These are phyloP conservation scores for Spodoptera frugiperda DNA, from an alignment of 1,140 invertebrate species.

Conservation along the genomic window DNA sequence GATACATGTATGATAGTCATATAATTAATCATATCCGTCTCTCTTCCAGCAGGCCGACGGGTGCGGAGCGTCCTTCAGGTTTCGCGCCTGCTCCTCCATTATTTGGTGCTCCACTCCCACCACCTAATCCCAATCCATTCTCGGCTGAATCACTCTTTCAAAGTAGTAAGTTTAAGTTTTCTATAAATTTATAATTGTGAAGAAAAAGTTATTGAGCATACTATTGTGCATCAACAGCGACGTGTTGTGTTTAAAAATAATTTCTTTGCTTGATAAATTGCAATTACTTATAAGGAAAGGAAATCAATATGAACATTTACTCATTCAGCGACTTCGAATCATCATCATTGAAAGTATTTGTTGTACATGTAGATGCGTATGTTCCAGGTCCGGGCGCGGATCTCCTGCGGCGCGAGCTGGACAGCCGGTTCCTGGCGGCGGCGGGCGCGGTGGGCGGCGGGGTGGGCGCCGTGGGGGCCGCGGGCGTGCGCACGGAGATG, in stretches of 20 bases:
- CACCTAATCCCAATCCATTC: constrained; percentile 92
- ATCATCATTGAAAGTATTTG: no score
- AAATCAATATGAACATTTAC: no score
- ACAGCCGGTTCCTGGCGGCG: constrained; percentile 93
- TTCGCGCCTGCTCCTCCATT: constrained; percentile 86
- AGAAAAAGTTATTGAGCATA: no score
- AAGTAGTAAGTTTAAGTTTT: constrained; percentile 88
- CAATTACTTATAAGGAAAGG: no score
- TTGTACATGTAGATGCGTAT: constrained; percentile 12
- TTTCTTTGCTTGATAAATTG: no score
- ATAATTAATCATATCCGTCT: constrained; percentile 37
- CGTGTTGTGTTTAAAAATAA: no score
- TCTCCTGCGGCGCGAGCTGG: constrained; percentile 95
- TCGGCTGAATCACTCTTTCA: constrained; percentile 95
- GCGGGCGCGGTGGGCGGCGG: constrained; percentile 82
- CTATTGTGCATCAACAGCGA: no score
- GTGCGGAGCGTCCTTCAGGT: constrained; percentile 75
- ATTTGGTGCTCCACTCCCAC: constrained; percentile 90
- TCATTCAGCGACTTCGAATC: no score
- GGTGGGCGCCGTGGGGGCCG: constrained; percentile 73
- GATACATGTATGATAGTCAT: not conserved
- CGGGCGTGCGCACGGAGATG: constrained; percentile 91
- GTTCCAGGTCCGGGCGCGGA: constrained; percentile 88
- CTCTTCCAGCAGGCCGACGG: constrained; percentile 73
- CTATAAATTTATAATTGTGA: not conserved